Conservation (phyloP, 1,140 invertebrate genomes). For the Leptinotarsa lineolata region DNA sequence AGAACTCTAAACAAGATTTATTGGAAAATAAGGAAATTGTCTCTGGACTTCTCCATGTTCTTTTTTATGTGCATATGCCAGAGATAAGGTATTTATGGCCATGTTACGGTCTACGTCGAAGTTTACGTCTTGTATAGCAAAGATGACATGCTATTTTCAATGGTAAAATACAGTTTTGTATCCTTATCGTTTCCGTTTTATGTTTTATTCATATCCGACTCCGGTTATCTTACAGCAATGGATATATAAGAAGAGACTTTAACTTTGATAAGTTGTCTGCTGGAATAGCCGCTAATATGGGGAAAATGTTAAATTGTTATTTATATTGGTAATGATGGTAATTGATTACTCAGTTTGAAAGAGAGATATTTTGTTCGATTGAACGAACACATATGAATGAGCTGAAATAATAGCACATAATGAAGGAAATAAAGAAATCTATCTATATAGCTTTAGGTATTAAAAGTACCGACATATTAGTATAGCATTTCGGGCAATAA, state of each 20-base stretch:
- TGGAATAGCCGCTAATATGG: too few relatives aligned
- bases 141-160: slow-evolving; percentile 16
- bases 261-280: too few relatives aligned
- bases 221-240: not conserved
- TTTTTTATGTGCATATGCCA: slow-evolving; percentile 14
- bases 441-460: too few relatives aligned
- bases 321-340: too few relatives aligned
- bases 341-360: too few relatives aligned
- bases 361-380: too few relatives aligned
- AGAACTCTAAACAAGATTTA: slow-evolving; percentile 12
- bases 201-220: not conserved
- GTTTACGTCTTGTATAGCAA: slow-evolving; percentile 9
- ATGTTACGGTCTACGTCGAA: slow-evolving; percentile 9
- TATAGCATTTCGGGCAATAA: too few relatives aligned
- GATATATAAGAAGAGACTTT: not conserved
- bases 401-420: too few relatives aligned
- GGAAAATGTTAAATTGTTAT: too few relatives aligned
- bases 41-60: slow-evolving; percentile 13
- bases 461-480: too few relatives aligned
- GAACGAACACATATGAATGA: too few relatives aligned
- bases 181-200: slow-evolving; percentile 14
- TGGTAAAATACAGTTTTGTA: not conserved
- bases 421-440: too few relatives aligned
- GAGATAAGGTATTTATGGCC: slow-evolving; percentile 20
- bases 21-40: slow-evolving; percentile 17